Base-by-base conservation (phyloP, 2,797 vertebrate genomes). In the Premnoplex brunnescens region DNA sequence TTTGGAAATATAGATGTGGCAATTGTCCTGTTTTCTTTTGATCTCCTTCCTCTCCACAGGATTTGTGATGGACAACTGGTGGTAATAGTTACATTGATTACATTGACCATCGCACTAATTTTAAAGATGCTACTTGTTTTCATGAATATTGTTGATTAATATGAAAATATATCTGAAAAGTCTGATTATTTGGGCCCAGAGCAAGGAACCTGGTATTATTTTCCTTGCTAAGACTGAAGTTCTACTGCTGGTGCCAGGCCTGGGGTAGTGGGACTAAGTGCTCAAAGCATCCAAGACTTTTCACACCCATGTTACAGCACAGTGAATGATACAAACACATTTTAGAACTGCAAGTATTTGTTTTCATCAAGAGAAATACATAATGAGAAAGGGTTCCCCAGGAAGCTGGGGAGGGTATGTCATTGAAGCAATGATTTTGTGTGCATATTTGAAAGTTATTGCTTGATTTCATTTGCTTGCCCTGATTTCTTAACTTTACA, bases 61-160 rank as follows among this genome's bases (percentile, higher is more conserved):
- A 84, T 68, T 43, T 82, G 9, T 95, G 46, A 92, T 54, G 74
- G 87, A 74, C 52, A 96, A 36, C 8, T 96, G 32, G 22, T 94
- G 63, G 48, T 91, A 95, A 82, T 46, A 67, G 21, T 62, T 68
- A 62, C 5, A 9, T 32, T 94, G 34, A 90, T 89, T 84, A 28
- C 17, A 48, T 24, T 87, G n/a, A 69, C 12, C 23, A 5, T 30
- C 73, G 24, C 44, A 91, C 79, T 85, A 73, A 83, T 2, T 74
- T 93, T 75, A 84, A 93, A 88, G 36, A 74, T 27, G 5, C 74
- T 76, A 37, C 32, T 69, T 66, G n/a, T 59, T 74, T 84, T 49
- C 21, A 27, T 46, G 13, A 41, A 10, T 41, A 54, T 37, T 71
- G 63, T 46, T 66, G 14, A 7, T 19, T 46, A 69, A 69, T 16